Conservation (phyloP, 2,888 invertebrate species). For the Charanyca ferruginea region DNA sequence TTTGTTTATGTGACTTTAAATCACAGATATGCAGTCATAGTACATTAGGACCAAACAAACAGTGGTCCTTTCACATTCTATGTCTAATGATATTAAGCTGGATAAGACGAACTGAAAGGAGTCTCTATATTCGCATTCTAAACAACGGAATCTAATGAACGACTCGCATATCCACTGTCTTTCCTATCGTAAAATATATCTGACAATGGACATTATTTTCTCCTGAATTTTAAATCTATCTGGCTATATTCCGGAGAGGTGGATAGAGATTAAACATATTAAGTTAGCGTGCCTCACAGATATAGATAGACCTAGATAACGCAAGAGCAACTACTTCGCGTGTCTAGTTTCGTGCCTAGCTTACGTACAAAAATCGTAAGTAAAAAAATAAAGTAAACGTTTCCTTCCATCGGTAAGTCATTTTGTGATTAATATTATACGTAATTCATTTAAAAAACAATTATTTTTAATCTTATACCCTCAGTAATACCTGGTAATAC, state of each 20-base stretch:
- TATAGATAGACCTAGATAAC: too few relatives aligned
- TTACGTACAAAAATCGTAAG: too few relatives aligned
- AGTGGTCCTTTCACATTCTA: neutral
- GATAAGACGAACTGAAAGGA: constrained; percentile 5
- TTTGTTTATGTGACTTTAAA: too few relatives aligned
- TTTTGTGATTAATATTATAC: too few relatives aligned
- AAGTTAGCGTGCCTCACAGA: neutral
- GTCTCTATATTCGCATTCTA: constrained; percentile 4
- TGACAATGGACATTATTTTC: constrained; percentile 24
- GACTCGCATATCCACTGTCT: constrained; percentile 28
- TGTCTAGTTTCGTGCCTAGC: too few relatives aligned
- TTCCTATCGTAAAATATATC: constrained; percentile 17
- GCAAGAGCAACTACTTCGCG: too few relatives aligned
- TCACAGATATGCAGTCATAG: too few relatives aligned
- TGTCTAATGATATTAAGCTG: neutral
- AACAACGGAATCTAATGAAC: constrained; percentile 31
- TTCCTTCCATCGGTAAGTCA: too few relatives aligned
- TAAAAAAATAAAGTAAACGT: too few relatives aligned
- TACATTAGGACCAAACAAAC: neutral
- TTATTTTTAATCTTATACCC: too few relatives aligned
- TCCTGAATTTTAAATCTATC: constrained; percentile 6
- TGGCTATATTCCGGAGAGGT: neutral
- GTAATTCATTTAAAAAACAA: too few relatives aligned
- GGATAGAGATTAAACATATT: constrained; percentile 15
- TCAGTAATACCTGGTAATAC: too few relatives aligned